Conservation (phyloP, 2,797 vertebrate genomes). For the Hydrolagus colliei region DNA sequence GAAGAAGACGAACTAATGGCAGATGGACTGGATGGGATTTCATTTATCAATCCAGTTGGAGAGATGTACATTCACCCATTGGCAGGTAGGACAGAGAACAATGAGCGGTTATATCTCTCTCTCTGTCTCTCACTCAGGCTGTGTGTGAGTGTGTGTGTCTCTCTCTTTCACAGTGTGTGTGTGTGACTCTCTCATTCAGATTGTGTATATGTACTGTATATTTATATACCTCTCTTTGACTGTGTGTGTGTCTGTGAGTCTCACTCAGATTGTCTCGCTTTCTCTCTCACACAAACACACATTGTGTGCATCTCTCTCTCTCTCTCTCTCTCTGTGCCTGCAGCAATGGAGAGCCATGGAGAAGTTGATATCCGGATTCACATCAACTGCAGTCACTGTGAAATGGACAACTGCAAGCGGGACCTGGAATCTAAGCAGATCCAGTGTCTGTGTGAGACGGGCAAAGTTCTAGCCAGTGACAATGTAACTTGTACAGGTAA, state of each 20-base stretch:
- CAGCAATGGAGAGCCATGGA: constrained; percentile 78
- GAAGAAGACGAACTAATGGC: constrained; percentile 67
- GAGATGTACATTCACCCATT: constrained; percentile 81
- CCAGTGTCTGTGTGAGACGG: constrained; percentile 69
- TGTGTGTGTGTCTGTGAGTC: too few relatives aligned
- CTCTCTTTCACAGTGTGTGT: too few relatives aligned
- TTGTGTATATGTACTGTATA: too few relatives aligned
- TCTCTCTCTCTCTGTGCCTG: not conserved
- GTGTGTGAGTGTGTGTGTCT: too few relatives aligned
- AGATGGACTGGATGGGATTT: constrained; percentile 75
- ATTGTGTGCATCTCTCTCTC: not conserved
- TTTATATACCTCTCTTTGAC: too few relatives aligned
- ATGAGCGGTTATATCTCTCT: not conserved
- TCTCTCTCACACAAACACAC: too few relatives aligned
- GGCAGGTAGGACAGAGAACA: constrained; percentile 62
- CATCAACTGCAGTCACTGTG: constrained; percentile 81
- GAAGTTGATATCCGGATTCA: constrained; percentile 78
- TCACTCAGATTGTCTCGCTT: too few relatives aligned
- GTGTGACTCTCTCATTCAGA: too few relatives aligned
- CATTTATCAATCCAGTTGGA: constrained; percentile 74
- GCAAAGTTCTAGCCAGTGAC: constrained; percentile 66
- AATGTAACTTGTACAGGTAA: constrained; percentile 71
- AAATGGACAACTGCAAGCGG: constrained; percentile 71
- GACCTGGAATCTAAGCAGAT: constrained; percentile 60
- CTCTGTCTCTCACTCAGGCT: too few relatives aligned